A percentile compares a stretch with the other conserved stretches of the same genome.
Evolutionary conservation across 1,140 invertebrate species (phyloP).

Genomic region (Bombus pyrosoma): DNA sequence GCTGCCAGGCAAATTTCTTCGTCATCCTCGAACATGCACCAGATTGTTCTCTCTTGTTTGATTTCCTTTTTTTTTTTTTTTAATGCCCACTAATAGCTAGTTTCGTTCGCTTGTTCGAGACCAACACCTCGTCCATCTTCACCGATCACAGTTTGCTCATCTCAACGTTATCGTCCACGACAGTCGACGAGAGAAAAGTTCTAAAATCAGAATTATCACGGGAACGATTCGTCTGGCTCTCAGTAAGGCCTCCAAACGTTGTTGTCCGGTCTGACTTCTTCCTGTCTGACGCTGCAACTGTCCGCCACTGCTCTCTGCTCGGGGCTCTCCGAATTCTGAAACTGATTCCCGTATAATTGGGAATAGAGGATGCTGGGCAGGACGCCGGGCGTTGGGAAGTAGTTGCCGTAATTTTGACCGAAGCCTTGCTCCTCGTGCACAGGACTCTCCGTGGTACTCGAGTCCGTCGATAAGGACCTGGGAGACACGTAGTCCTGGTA

Average conservation of each 20-base stretch:
- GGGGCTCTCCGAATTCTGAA: constrained; percentile 85
- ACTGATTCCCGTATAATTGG: constrained; percentile 91
- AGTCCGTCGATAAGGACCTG: constrained; percentile 89
- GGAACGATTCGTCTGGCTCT: constrained; percentile 38
- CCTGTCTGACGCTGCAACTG: constrained; percentile 80
- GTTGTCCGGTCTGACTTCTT: constrained; percentile 81
- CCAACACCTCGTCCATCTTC: constrained; percentile 9
- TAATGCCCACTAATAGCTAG: constrained; percentile 66
- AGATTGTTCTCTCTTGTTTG: constrained; percentile 18
- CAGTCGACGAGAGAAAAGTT: background rate
- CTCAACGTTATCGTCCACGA: background rate
- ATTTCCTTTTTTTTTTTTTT: background rate
- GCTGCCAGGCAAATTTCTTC: too few relatives aligned
- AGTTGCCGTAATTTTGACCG: constrained; percentile 86
- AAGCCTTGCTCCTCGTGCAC: constrained; percentile 88
- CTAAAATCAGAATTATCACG: constrained; percentile 22
- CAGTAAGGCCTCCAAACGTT: constrained; percentile 82
- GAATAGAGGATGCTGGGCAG: constrained; percentile 92
- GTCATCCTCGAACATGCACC: constrained; percentile 28
- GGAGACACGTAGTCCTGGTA: constrained; percentile 84
- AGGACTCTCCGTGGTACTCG: constrained; percentile 91
- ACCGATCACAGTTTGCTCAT: constrained; percentile 7
- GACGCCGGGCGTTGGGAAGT: constrained; percentile 86
- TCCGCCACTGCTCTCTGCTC: constrained; percentile 77
- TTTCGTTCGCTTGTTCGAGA: constrained; percentile 42